Evolutionary conservation across 2,113 vertebrate species (phyloP).

Genomic region (Sylvilagus bachmani): DNA sequence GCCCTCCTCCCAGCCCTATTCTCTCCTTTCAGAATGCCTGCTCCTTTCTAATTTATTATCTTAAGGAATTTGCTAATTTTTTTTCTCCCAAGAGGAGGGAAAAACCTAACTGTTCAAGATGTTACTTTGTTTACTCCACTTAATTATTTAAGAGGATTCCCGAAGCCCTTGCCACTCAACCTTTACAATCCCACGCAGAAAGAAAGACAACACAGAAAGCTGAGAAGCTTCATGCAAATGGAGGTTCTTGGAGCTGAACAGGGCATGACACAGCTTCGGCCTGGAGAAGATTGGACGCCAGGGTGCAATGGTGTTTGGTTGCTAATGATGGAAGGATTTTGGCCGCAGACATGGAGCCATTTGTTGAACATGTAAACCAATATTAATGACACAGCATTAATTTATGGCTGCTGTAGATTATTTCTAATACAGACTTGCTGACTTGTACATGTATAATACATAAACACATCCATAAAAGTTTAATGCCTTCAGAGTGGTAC

Average conservation of each 20-base stretch:
- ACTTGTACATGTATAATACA: slow-evolving; percentile 82
- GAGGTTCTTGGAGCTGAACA: slow-evolving; percentile 43
- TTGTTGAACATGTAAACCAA: slow-evolving; percentile 74
- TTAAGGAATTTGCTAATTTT: slow-evolving; percentile 72
- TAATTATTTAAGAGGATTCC: slow-evolving; percentile 85
- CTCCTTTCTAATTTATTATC: slow-evolving; percentile 72
- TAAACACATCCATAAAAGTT: slow-evolving; percentile 86
- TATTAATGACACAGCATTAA: slow-evolving; percentile 83
- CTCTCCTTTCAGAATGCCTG: not conserved
- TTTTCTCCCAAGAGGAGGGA: slow-evolving; percentile 37
- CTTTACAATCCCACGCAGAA: slow-evolving; percentile 79
- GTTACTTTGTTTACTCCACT: slow-evolving; percentile 82
- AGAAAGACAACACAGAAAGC: slow-evolving; percentile 78
- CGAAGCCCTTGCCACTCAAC: slow-evolving; percentile 81
- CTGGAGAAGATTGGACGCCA: not conserved
- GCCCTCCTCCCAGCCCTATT: not conserved
- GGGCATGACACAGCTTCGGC: not conserved
- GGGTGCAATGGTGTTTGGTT: slow-evolving; percentile 58
- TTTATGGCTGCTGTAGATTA: slow-evolving; percentile 81
- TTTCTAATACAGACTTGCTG: slow-evolving; percentile 85
- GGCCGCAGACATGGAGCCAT: slow-evolving; percentile 53
- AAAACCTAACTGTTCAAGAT: slow-evolving; percentile 71
- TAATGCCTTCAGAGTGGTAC: slow-evolving; percentile 68
- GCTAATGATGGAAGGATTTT: slow-evolving; percentile 40
- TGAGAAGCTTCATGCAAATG: slow-evolving; percentile 77